Evolutionary conservation across 2,113 vertebrate genomes (phyloP).

Genomic region (Gallinago undulata): DNA sequence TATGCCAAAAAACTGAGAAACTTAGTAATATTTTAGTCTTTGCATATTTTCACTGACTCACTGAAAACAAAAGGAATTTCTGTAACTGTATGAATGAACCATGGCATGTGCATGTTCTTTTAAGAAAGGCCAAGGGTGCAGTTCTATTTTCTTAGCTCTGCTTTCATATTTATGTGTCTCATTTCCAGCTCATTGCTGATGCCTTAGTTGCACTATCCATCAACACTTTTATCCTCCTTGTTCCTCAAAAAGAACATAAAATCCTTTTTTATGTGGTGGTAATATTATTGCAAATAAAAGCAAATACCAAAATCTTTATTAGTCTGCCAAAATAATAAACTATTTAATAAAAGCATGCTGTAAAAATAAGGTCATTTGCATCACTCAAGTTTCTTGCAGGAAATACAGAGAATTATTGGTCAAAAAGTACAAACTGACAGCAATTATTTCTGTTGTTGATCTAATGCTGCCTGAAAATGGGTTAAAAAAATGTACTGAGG

Average conservation of each 20-base stretch:
- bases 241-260: slow-evolving; percentile 94
- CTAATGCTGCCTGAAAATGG: slow-evolving; percentile 55
- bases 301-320: slow-evolving; percentile 93
- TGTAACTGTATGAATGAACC: slow-evolving; percentile 89
- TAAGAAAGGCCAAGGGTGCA: slow-evolving; percentile 96
- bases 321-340: slow-evolving; percentile 91
- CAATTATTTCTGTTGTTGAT: slow-evolving; percentile 76
- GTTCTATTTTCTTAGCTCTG: slow-evolving; percentile 88
- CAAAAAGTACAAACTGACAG: slow-evolving; percentile 80
- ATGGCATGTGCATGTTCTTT: slow-evolving; percentile 87
- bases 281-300: slow-evolving; percentile 93
- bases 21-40: slow-evolving; percentile 58
- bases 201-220: slow-evolving; percentile 92
- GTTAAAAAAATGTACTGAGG: slow-evolving; percentile 66
- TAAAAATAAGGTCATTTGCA: slow-evolving; percentile 93
- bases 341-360: slow-evolving; percentile 92
- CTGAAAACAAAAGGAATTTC: slow-evolving; percentile 78
- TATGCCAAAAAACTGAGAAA: slow-evolving; percentile 20
- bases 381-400: slow-evolving; percentile 82
- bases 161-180: slow-evolving; percentile 99
- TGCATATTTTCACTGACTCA: slow-evolving; percentile 52
- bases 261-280: slow-evolving; percentile 89
- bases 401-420: slow-evolving; percentile 82
- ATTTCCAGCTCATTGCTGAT: slow-evolving; percentile 95
- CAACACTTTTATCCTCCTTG: slow-evolving; percentile 94